Percentiles rank a stretch among this genome's conserved stretches.
These are phyloP conservation scores for Camarhynchus parvulus DNA, from an alignment of 2,113 vertebrate species.

Conservation along the genomic window DNA sequence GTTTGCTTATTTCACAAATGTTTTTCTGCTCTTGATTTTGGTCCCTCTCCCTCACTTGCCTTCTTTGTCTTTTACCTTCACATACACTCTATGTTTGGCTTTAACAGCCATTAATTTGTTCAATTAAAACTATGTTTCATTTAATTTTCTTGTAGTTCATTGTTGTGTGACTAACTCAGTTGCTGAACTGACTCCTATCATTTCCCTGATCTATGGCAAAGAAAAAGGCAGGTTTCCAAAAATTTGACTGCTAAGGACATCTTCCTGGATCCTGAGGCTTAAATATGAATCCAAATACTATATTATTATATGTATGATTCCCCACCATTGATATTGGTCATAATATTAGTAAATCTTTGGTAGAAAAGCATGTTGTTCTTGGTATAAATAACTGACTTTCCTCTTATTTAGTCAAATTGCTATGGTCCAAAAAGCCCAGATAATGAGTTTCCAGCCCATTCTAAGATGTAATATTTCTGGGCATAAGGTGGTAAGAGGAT, in stretches of 20 bases:
- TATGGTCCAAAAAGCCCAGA: neutral
- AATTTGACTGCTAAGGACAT: neutral
- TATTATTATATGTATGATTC: neutral
- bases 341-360: neutral
- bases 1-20: constrained; percentile 22
- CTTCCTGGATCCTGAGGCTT: neutral
- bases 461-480: neutral
- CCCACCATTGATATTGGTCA: neutral
- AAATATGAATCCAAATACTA: neutral
- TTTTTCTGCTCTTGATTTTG: neutral
- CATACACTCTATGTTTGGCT: neutral
- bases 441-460: neutral
- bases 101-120: neutral
- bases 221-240: neutral
- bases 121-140: neutral
- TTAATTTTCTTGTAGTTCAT: neutral
- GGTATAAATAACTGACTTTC: neutral
- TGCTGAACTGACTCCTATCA: neutral
- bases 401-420: neutral
- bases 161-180: neutral
- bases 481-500: neutral
- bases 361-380: neutral
- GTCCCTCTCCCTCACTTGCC: neutral
- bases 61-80: neutral
- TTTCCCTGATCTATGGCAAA: neutral